Evolutionary conservation across 2,113 vertebrate genomes (phyloP).

Genomic region (Antennarius striatus): DNA sequence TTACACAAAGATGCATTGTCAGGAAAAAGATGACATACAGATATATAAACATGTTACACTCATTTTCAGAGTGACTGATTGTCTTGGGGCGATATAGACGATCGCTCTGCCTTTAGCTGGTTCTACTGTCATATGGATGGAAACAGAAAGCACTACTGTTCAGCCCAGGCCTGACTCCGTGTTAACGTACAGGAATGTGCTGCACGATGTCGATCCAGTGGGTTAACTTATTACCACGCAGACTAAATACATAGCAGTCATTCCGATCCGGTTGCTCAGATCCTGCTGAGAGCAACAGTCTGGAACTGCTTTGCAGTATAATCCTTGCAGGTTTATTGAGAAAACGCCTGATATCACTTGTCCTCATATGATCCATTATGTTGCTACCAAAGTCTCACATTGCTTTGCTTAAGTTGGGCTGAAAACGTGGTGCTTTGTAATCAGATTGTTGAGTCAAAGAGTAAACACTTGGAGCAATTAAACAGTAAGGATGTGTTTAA

Average conservation of each 20-base stretch:
- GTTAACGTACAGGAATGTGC: constrained; percentile 23
- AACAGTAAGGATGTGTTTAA: constrained; percentile 34
- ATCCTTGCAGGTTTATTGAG: constrained; percentile 23
- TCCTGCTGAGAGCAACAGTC: constrained; percentile 20
- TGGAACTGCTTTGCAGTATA: constrained; percentile 20
- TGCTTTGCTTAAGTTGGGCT: constrained; percentile 28
- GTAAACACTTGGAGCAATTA: constrained; percentile 29
- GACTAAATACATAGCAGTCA: constrained; percentile 26
- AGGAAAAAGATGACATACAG: not conserved
- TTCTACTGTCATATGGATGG: constrained; percentile 22
- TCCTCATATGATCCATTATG: not conserved
- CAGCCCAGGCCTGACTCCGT: not conserved
- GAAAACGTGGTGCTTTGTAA: constrained; percentile 35
- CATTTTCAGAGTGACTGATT: not conserved
- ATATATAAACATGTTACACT: not conserved
- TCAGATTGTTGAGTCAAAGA: constrained; percentile 5
- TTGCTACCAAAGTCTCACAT: constrained; percentile 33
- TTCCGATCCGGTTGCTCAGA: constrained; percentile 10
- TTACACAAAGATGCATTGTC: constrained; percentile 10
- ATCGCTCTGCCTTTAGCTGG: constrained; percentile 23
- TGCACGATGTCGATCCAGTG: constrained; percentile 8
- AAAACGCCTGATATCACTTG: constrained; percentile 18
- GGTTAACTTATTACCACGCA: constrained; percentile 20
- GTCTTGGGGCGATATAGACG: constrained; percentile 27
- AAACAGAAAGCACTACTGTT: constrained; percentile 46